These are phyloP conservation scores for Eupristina koningsbergeri DNA, from an alignment of 1,140 invertebrate species.

Conservation along the genomic window DNA sequence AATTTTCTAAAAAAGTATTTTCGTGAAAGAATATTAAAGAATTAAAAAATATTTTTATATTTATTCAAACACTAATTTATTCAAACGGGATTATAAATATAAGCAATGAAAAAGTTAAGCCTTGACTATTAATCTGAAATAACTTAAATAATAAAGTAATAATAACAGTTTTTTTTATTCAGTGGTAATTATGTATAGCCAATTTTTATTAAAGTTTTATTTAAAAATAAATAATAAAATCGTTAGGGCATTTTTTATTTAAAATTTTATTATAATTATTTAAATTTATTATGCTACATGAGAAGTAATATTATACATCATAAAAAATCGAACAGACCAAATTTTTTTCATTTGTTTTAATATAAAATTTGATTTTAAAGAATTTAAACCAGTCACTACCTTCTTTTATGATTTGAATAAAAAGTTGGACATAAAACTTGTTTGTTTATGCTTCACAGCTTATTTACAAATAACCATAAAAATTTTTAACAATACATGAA, in stretches of 20 bases:
- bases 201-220: too few relatives aligned
- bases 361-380: not conserved
- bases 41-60: too few relatives aligned
- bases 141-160: too few relatives aligned
- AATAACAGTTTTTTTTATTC: too few relatives aligned
- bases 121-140: not conserved
- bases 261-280: not conserved
- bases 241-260: too few relatives aligned
- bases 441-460: not conserved
- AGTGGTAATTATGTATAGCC: too few relatives aligned
- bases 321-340: too few relatives aligned
- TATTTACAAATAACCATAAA: not conserved
- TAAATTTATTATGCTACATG: not conserved
- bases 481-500: not conserved
- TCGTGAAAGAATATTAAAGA: not conserved
- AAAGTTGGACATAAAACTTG: not conserved
- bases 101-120: too few relatives aligned
- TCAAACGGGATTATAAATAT: too few relatives aligned
- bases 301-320: too few relatives aligned
- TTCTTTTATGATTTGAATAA: not conserved
- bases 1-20: not conserved
- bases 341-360: not conserved
- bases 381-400: not conserved
- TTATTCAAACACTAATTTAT: too few relatives aligned
- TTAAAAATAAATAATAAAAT: too few relatives aligned